Base-by-base conservation (phyloP, 2,888 invertebrate genomes). In the Lasioglossum morio region DNA sequence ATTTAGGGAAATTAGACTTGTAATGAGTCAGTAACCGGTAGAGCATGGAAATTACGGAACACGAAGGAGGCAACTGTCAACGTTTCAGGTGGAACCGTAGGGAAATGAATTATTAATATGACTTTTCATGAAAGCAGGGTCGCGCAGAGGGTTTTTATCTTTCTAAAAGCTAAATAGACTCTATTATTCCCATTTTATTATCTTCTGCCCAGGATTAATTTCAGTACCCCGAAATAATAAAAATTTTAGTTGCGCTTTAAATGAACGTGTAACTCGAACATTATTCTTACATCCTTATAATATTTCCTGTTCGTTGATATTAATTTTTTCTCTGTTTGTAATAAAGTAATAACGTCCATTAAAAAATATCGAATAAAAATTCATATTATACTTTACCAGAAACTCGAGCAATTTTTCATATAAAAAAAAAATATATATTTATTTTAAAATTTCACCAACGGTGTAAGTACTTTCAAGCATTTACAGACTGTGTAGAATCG, bases 21-120 rank as follows among this genome's bases (percentile, higher is more conserved):
- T 70, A 86, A 86, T 74, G 81, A 76, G 70, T 73, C 72, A 16
- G 79, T 76, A 60, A 70, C 66, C 57, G 76, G 37, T 40, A 69
- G 79, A 76, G 72, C 75, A 66, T 85, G 84, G 66, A 76, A 78
- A 85, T 66, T 72, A 72, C 60, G 40, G 53, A 60, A 81, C 75
- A 66, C 46, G 48, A 69, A 60, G 63, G 46, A 37, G 77, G 60
- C 81, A 73, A 74, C 81, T 82, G 85, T 77, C 79, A 69, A 77
- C 79, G 77, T 40, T 34, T 40, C 69, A 79, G 57, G 43, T 66
- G 84, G 82, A 79, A 81, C 48, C 60, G 48, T 37, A 34, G 72
- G 30, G 40, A 75, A 76, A 72, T 82, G 77, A 82, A 57, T 82
- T 63, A 76, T 73, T 30, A 66, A 63, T 75, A 75, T 27, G 14